Conservation (phyloP, 2,797 vertebrate species). For the Amazona finschi region DNA sequence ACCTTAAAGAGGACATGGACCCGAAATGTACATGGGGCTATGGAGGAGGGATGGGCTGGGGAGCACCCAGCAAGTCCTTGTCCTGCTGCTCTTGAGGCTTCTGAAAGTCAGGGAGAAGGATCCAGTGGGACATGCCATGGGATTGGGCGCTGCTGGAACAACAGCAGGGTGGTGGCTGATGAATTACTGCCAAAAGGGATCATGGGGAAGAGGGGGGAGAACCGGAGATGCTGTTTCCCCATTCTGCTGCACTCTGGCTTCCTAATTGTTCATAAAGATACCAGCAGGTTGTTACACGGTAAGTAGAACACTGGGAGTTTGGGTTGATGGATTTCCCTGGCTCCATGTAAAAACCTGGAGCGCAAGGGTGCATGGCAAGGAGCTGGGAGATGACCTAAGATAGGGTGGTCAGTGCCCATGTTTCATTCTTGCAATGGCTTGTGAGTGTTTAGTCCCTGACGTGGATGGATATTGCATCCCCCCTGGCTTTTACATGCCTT, state of each 20-base stretch:
- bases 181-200: slow-evolving; percentile 60
- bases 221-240: slow-evolving; percentile 65
- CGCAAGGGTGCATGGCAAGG: background rate
- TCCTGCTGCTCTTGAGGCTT: background rate
- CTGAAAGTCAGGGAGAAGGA: background rate
- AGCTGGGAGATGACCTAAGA: background rate
- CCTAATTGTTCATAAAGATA: slow-evolving; percentile 83
- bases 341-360: slow-evolving; percentile 60
- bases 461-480: background rate
- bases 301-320: slow-evolving; percentile 70
- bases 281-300: slow-evolving; percentile 80
- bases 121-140: fast-evolving
- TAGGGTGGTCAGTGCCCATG: background rate
- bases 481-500: background rate
- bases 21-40: fast-evolving
- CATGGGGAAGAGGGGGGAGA: background rate
- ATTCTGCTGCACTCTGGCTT: slow-evolving; percentile 73
- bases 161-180: slow-evolving; percentile 40
- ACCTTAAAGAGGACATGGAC: background rate
- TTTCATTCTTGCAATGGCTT: fast-evolving
- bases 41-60: background rate
- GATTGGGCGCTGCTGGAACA: background rate
- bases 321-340: slow-evolving; percentile 60
- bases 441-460: fast-evolving
- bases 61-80: background rate